phyloP scores from a whole-genome alignment of 2,113 vertebrate genomes.

The Poeciliopsis prolifica region DNA sequence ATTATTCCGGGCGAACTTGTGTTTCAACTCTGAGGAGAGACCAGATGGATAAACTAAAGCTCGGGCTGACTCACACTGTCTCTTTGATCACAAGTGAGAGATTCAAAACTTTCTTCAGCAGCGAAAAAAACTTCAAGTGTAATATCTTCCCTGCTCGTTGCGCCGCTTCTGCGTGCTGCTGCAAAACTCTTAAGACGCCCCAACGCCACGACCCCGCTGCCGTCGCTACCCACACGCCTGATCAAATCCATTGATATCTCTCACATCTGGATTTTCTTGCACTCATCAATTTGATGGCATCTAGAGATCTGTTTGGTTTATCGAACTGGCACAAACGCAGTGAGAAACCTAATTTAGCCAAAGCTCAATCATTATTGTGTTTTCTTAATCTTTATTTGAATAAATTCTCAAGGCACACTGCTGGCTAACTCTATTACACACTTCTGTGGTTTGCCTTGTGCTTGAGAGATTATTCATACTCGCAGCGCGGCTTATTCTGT shows the following conservation, averaged over 20 bases:
- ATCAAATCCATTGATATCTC: background rate
- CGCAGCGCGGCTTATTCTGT: conserved; percentile 13
- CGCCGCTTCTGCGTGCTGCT: background rate
- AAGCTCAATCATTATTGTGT: conserved; percentile 25
- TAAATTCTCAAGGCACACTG: conserved; percentile 33
- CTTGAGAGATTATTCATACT: conserved; percentile 33
- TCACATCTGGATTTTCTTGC: background rate
- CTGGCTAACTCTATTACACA: conserved; percentile 48
- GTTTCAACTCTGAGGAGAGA: conserved; percentile 41
- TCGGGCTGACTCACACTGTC: conserved; percentile 31
- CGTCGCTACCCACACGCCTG: background rate
- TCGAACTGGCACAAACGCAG: conserved; percentile 37
- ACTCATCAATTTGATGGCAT: conserved; percentile 19
- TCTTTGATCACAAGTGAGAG: conserved; percentile 64
- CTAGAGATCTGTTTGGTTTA: conserved; percentile 27
- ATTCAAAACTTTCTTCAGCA: conserved; percentile 51
- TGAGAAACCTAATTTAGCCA: conserved; percentile 34
- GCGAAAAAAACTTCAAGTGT: conserved; percentile 29
- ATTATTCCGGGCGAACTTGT: conserved; percentile 63
- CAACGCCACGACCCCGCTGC: background rate
- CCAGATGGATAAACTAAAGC: conserved; percentile 51
- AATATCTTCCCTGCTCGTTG: background rate
- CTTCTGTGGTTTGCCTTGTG: conserved; percentile 31
- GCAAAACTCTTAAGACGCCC: background rate
- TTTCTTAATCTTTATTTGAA: conserved; percentile 46